A percentile compares a stretch with the other conserved stretches of the same genome.
These are phyloP conservation scores for Gymnocheta viridis DNA, from an alignment of 2,888 invertebrate genomes.

Conservation along the genomic window DNA sequence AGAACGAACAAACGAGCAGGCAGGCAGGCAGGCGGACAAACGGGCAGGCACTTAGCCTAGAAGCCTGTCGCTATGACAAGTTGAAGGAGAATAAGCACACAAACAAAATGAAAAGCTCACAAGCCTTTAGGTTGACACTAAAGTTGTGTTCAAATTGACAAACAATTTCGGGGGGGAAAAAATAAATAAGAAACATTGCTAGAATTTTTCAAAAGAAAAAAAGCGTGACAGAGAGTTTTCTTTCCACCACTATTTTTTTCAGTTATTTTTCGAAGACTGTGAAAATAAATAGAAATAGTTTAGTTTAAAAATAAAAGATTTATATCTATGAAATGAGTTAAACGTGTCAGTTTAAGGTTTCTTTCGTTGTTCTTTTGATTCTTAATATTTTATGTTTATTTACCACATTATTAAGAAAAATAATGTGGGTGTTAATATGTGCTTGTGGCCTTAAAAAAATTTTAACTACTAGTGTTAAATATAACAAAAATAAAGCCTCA, in stretches of 20 bases:
- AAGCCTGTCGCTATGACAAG: constrained; percentile 1
- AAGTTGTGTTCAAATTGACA: constrained; percentile 62
- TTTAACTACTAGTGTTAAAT: constrained; percentile 43
- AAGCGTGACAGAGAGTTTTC: constrained; percentile 63
- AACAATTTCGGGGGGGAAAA: constrained; percentile 55
- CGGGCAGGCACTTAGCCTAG: constrained; percentile 43
- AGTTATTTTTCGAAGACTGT: not conserved
- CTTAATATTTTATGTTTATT: not conserved
- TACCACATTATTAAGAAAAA: constrained; percentile 29
- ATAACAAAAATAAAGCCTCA: not conserved
- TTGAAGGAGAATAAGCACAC: not conserved
- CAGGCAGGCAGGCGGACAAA: constrained; percentile 6
- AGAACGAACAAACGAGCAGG: not conserved
- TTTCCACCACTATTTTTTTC: too few species aligned
- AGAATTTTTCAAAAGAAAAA: constrained; percentile 59
- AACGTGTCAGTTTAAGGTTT: constrained; percentile 66
- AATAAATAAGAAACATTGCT: constrained; percentile 6
- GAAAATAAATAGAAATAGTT: constrained; percentile 23
- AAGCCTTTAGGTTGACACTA: constrained; percentile 57
- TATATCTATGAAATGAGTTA: constrained; percentile 67
- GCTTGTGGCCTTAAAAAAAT: constrained; percentile 6
- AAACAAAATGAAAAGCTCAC: not conserved
- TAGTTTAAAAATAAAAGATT: constrained; percentile 56
- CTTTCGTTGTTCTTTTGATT: not conserved
- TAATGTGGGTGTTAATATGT: constrained; percentile 61